Evolutionary conservation across 2,113 vertebrate species (phyloP), one percentile per base, ranked within the genome.

Genomic region (Morone chrysops): DNA sequence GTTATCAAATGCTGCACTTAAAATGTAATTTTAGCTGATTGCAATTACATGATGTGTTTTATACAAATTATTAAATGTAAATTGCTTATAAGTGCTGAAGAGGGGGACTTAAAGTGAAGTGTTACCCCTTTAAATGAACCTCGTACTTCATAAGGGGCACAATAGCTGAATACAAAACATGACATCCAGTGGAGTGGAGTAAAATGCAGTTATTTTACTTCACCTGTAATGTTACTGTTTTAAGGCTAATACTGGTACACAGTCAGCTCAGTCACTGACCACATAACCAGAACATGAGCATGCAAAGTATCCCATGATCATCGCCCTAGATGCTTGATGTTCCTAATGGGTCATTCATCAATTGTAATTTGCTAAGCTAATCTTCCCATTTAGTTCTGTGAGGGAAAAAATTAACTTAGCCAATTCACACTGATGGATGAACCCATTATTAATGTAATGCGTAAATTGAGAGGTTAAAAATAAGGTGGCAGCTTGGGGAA

Each of bases 291-390:
- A n/a, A 78, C 70, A 83, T 40, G 40, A 87, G 76, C 72, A 59
- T 17, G 54, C 79, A 72, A 61, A 61, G 68, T 17, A 47, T 65
- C 63, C 38, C 25, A 25, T 70, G 65, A 83, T 86, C 69, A 77
- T 67, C 45, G 50, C 65, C 68, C 31, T 70, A 36, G 81, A 85
- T 76, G 79, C 82, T 72, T 90, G 68, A 86, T 90, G 86, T 86
- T 89, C 69, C 76, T 87, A 89, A 92, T 90, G 75, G 69, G 61
- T 75, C 88, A 80, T 91, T 92, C 74, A 90, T 91, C 87, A 88
- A 76, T 54, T 62, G 62, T 86, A 90, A 92, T 90, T 91, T 91
- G 73, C 82, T 51, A 76, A 85, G 51, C 75, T 87, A 88, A 92
- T 90, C 84, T 89, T 76, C 63, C 80, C 84, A 90, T 93, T 92